phyloP scores from a whole-genome alignment of 2,113 vertebrate species.

The Climacteris rufus region DNA sequence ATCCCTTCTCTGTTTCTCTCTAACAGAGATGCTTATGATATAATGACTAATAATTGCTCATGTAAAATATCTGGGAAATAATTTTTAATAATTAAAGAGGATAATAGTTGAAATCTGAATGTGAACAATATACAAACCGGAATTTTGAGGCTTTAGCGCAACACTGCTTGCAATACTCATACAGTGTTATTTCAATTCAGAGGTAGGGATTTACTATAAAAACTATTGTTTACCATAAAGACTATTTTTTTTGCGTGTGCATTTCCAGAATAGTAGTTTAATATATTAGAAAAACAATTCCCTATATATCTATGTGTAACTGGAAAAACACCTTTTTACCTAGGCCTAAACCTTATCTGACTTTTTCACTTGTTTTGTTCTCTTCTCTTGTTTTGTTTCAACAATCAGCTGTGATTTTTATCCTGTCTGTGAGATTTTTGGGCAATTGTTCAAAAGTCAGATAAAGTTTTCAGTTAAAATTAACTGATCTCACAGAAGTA shows the following conservation, averaged over 20 bases:
- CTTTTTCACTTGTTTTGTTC: neutral
- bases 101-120: neutral
- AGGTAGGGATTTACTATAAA: neutral
- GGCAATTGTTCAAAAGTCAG: neutral
- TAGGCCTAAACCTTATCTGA: neutral
- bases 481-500: neutral
- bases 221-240: too few relatives aligned
- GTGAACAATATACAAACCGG: neutral
- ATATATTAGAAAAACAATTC: neutral
- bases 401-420: neutral
- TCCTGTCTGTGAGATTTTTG: neutral
- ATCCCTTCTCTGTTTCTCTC: neutral
- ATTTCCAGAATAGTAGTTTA: neutral
- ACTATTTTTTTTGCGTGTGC: neutral
- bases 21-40: neutral
- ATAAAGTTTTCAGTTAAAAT: neutral
- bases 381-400: neutral
- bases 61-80: neutral
- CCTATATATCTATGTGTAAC: neutral
- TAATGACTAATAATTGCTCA: neutral
- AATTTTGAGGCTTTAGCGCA: neutral
- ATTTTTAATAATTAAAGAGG: neutral
- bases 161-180: neutral
- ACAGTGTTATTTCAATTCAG: neutral
- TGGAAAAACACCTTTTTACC: neutral